Evolutionary conservation across 2,888 invertebrate genomes (phyloP).

Genomic region (Incurvaria masculella): DNA sequence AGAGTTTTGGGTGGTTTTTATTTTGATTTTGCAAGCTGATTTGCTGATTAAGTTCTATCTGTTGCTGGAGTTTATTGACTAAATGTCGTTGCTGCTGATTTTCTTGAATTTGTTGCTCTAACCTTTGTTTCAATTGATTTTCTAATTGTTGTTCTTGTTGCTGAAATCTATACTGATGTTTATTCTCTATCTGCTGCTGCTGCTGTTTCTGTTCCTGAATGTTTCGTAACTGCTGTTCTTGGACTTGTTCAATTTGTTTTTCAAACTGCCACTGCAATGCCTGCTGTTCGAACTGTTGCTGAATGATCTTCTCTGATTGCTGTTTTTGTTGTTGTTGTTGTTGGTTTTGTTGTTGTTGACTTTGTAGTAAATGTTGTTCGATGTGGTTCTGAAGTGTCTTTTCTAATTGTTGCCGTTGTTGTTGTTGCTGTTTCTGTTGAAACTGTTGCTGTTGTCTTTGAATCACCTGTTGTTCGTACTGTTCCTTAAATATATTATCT

Average conservation of each 20-base stretch:
- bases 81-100: conserved; percentile 24
- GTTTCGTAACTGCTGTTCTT: conserved; percentile 6
- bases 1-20: no score
- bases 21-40: neutral
- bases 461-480: neutral
- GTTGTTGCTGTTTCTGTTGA: conserved; percentile 3
- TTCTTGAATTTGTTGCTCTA: conserved; percentile 15
- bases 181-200: conserved; percentile 8
- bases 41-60: conserved; percentile 8
- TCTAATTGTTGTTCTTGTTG: conserved; percentile 8
- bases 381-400: conserved; percentile 6
- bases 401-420: conserved; percentile 3
- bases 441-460: neutral
- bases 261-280: conserved; percentile 2
- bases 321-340: conserved; percentile 10
- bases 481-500: conserved; percentile 14
- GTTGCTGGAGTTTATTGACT: conserved; percentile 5
- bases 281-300: conserved; percentile 3
- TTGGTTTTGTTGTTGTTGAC: conserved; percentile 9
- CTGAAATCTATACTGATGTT: no score
- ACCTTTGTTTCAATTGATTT: conserved; percentile 6
- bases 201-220: conserved; percentile 7
- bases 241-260: conserved; percentile 6
- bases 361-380: conserved; percentile 7
- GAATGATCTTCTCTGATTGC: conserved; percentile 6